phyloP scores from a whole-genome alignment of 2,797 vertebrate genomes.

The Rhynchotus rufescens region DNA sequence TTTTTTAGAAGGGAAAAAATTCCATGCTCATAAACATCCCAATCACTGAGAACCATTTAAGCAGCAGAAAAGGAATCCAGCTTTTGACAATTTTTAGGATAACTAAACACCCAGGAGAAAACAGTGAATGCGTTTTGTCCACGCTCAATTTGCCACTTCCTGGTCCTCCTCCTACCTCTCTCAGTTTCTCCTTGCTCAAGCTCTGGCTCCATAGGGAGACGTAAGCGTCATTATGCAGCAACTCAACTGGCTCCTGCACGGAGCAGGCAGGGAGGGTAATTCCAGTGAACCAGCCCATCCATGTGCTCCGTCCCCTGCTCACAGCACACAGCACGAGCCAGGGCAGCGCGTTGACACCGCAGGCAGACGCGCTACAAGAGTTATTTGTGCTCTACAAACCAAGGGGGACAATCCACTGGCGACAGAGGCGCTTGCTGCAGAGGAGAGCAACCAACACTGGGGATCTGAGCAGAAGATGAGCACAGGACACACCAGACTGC shows the following conservation, averaged over 20 bases:
- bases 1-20: neutral
- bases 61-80: constrained; percentile 55
- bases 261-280: constrained; percentile 31
- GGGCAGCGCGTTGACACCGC: neutral
- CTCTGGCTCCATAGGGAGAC: constrained; percentile 51
- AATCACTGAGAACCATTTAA: constrained; percentile 53
- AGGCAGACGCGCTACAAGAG: neutral
- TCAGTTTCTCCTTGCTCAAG: constrained; percentile 2
- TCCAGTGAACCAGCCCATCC: constrained; percentile 43
- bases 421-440: neutral
- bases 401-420: neutral
- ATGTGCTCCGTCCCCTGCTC: neutral
- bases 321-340: neutral
- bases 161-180: neutral
- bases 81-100: constrained; percentile 66
- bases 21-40: constrained; percentile 35
- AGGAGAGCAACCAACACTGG: neutral
- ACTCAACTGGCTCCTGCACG: constrained; percentile 18
- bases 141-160: constrained; percentile 57
- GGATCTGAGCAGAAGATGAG: neutral
- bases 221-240: constrained; percentile 35
- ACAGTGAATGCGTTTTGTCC: constrained; percentile 64
- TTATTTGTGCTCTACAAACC: neutral
- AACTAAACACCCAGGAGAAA: constrained; percentile 66
- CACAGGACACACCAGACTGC: neutral